Percentiles rank a stretch among this genome's conserved stretches.
Evolutionary conservation across 2,888 invertebrate genomes (phyloP).

Genomic region (Thymelicus sylvestris): DNA sequence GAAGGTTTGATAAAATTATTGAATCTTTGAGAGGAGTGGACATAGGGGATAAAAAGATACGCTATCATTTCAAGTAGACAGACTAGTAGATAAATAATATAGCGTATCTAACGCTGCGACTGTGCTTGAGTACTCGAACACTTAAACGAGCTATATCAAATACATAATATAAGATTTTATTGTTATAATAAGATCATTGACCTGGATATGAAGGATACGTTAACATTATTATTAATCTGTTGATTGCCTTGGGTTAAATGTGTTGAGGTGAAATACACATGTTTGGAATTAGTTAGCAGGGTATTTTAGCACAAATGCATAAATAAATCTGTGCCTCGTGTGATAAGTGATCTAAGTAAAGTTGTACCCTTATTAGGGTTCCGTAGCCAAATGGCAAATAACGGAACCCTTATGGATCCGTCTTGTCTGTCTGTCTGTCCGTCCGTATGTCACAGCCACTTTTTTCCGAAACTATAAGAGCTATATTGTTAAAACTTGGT

Average conservation of each 20-base stretch:
- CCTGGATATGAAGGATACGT: constrained; percentile 6
- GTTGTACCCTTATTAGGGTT: too few species aligned
- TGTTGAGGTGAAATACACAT: too few species aligned
- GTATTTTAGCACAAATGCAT: too few species aligned
- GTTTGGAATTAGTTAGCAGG: too few species aligned
- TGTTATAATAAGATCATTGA: constrained; percentile 7
- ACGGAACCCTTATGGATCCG: too few species aligned
- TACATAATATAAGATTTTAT: constrained; percentile 3
- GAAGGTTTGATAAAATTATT: constrained; percentile 3
- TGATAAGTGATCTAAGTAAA: too few species aligned
- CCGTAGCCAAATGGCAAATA: too few species aligned
- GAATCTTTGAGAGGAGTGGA: constrained; percentile 1
- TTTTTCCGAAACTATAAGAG: too few species aligned
- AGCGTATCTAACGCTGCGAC: not conserved
- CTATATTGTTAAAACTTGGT: too few species aligned
- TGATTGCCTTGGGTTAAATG: constrained; percentile 1
- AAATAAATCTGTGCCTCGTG: too few species aligned
- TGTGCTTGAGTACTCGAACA: not conserved
- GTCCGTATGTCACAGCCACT: too few species aligned
- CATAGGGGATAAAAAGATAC: not conserved
- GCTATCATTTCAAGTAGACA: not conserved
- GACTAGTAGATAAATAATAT: not conserved
- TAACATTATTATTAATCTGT: not conserved
- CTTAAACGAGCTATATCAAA: not conserved
- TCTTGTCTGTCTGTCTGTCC: too few species aligned